Evolutionary conservation across 2,888 invertebrate genomes (phyloP), one percentile per base, ranked within the genome.

Genomic region (Amphipyra berbera): DNA sequence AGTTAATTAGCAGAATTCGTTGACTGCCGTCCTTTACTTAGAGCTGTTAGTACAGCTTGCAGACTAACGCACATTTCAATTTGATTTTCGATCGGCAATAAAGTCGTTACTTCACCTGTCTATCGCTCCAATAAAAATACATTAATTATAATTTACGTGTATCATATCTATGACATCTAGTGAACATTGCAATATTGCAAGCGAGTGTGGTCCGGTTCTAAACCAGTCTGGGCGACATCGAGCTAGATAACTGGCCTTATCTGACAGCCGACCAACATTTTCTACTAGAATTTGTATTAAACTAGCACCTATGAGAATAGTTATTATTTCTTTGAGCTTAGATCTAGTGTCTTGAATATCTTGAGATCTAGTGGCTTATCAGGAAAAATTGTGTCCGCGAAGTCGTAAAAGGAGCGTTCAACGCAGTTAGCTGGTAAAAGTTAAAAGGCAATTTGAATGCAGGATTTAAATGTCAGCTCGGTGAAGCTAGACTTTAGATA

Each of bases 191-290:
- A 56, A 47, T 61, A 67, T 66, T 61, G 33, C 52, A 67, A 66
- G 73, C 64, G 68, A 65, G 56, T 56, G 64, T 57, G 54, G 74
- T 72, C 81, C 85, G 78, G 78, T 82, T 78, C 44, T 30, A 58
- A 80, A 83, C 84, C 71, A 66, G 82, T 82, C 70, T 44, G 49
- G 61, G 44, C 50, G 68, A 60, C 74, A 61, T 59, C 69, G 55
- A 59, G 69, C 78, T 59, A 78, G 66, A 67, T 78, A 68, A 30
- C 61, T 61, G 66, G 60, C 72, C 69, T 69, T 69, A 68, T 62
- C 62, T 33, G 54, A 61, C 33, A 46, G 33, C 46, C 54, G 54
- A 61, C 44, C 48, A 67, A 63, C 62, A 65, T 72, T 61, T 68
- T 58, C 52, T 64, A 56, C 62, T 42, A 44, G 42, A 62, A 45